phyloP scores from a whole-genome alignment of 1,140 invertebrate genomes.

The Pemphigus obesinymphae region DNA sequence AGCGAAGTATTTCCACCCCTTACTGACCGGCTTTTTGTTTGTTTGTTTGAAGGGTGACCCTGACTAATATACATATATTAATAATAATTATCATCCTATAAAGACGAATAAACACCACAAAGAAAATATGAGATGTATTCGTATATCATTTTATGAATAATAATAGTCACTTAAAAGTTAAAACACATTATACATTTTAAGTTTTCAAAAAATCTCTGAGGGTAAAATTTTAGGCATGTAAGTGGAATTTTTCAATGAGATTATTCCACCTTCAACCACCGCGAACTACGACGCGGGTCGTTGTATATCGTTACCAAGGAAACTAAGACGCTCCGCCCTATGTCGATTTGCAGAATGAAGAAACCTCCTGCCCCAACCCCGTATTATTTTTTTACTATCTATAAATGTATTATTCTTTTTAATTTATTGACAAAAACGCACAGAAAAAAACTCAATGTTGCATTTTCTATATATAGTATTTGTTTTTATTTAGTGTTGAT shows the following conservation, averaged over 20 bases:
- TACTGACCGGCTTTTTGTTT: no score
- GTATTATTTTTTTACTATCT: background rate
- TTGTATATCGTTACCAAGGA: constrained; percentile 27
- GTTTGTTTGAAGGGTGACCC: no score
- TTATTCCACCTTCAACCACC: background rate
- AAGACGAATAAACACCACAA: no score
- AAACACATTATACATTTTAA: constrained; percentile 8
- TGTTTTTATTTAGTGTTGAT: no score
- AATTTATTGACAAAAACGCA: background rate
- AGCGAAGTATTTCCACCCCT: no score
- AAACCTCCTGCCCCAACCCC: constrained; percentile 2
- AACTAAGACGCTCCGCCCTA: constrained; percentile 33
- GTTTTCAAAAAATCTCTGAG: background rate
- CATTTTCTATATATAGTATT: no score
- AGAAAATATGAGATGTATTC: no score
- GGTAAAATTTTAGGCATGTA: background rate
- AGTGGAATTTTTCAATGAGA: background rate
- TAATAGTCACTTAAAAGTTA: background rate
- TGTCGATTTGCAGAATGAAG: background rate
- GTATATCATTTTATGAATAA: background rate
- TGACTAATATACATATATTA: no score
- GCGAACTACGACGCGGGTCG: constrained; percentile 8
- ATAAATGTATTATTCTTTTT: background rate
- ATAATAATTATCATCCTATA: no score
- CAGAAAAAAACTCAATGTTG: no score